These are phyloP conservation scores for Aspidoscelis tigris DNA, from an alignment of 2,113 vertebrate species.

Conservation along the genomic window DNA sequence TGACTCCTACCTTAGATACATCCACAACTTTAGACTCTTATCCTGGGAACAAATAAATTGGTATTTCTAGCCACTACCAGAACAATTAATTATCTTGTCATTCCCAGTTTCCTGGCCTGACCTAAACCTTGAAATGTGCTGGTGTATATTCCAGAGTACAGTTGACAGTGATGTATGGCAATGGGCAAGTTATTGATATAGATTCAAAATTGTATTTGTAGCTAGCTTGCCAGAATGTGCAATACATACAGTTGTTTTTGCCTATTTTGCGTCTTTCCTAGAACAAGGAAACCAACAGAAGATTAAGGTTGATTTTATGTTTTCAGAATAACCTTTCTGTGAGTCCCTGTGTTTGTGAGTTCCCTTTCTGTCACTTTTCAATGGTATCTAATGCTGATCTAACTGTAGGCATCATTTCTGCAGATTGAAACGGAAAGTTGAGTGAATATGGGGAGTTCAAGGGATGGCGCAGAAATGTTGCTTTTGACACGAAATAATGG, in stretches of 20 bases:
- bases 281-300: too few relatives aligned
- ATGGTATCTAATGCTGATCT: neutral
- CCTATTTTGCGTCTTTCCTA: neutral
- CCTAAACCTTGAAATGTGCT: too few relatives aligned
- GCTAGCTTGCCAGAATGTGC: too few relatives aligned
- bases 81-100: too few relatives aligned
- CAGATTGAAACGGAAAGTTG: neutral
- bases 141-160: too few relatives aligned
- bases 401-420: neutral
- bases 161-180: neutral
- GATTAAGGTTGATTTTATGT: neutral
- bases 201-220: neutral
- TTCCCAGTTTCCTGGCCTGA: too few relatives aligned
- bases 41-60: too few relatives aligned
- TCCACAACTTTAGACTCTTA: too few relatives aligned
- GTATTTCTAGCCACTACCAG: too few relatives aligned
- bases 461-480: neutral
- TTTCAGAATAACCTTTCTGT: neutral
- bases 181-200: neutral
- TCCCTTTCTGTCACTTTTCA: neutral
- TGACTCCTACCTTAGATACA: too few relatives aligned
- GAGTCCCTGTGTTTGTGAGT: neutral
- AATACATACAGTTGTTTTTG: neutral
- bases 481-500: neutral
- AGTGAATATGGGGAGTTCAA: neutral